These are phyloP conservation scores for Terebella lapidaria DNA, from an alignment of 2,888 invertebrate species.

Conservation along the genomic window DNA sequence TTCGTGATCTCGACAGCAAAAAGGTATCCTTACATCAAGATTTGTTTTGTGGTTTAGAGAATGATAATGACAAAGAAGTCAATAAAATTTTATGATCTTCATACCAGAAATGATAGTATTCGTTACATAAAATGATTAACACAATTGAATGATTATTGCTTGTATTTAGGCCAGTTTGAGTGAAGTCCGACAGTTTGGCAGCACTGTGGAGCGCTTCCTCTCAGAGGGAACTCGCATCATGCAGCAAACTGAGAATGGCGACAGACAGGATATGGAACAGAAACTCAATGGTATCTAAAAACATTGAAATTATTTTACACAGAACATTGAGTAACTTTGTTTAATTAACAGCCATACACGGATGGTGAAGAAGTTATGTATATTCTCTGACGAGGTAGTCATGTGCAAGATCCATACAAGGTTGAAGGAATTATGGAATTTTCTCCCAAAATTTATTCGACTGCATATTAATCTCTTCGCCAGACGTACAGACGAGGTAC, in stretches of 20 bases:
- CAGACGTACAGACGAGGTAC: constrained; percentile 68
- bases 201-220: constrained; percentile 3
- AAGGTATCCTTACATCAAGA: constrained; percentile 53
- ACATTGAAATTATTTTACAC: no score
- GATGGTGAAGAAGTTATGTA: no score
- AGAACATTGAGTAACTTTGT: no score
- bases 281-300: constrained; percentile 4
- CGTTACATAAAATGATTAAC: neutral
- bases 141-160: no score
- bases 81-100: neutral
- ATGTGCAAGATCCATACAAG: no score
- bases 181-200: constrained; percentile 4
- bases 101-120: neutral
- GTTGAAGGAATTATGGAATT: no score
- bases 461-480: no score
- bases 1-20: constrained; percentile 72
- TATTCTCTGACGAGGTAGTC: no score
- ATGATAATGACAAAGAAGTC: neutral
- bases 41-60: no score
- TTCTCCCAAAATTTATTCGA: no score
- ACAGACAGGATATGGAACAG: constrained; percentile 2
- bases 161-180: neutral
- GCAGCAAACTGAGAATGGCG: neutral
- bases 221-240: neutral
- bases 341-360: no score